Conservation (phyloP, 1,140 invertebrate genomes). For the Eriocheir sinensis region DNA sequence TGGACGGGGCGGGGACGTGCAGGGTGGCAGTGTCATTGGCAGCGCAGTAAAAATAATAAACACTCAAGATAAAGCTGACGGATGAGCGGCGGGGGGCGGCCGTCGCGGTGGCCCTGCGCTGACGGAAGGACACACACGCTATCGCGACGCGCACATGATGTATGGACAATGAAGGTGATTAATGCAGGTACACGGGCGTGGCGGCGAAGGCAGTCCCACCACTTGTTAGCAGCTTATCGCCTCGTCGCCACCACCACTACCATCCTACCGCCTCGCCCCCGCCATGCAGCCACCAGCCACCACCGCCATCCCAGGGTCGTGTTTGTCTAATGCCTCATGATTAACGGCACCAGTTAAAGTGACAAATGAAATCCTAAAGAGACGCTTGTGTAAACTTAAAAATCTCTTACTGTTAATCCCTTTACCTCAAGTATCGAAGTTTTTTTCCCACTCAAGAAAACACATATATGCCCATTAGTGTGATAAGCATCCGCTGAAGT, state of each 20-base stretch:
- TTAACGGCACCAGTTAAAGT: not conserved
- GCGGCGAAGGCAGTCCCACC: not conserved
- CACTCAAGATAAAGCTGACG: not conserved
- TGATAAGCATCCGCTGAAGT: not conserved
- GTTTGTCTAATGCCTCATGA: constrained; percentile 14
- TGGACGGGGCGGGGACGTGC: not conserved
- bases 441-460: not conserved
- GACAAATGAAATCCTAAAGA: constrained; percentile 1
- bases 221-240: constrained; percentile 23
- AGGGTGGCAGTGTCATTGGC: not conserved
- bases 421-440: not conserved
- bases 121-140: not conserved
- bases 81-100: not conserved
- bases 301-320: not conserved
- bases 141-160: constrained; percentile 1
- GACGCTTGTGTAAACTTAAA: not conserved
- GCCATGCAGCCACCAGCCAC: constrained; percentile 1
- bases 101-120: not conserved
- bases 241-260: not conserved
- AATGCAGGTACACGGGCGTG: constrained; percentile 19
- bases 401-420: not conserved
- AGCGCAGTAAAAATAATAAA: not conserved
- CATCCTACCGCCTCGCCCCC: not conserved
- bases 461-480: not conserved
- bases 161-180: constrained; percentile 25